These are phyloP conservation scores for Aramus guarauna DNA, from an alignment of 2,113 vertebrate genomes.

Conservation along the genomic window DNA sequence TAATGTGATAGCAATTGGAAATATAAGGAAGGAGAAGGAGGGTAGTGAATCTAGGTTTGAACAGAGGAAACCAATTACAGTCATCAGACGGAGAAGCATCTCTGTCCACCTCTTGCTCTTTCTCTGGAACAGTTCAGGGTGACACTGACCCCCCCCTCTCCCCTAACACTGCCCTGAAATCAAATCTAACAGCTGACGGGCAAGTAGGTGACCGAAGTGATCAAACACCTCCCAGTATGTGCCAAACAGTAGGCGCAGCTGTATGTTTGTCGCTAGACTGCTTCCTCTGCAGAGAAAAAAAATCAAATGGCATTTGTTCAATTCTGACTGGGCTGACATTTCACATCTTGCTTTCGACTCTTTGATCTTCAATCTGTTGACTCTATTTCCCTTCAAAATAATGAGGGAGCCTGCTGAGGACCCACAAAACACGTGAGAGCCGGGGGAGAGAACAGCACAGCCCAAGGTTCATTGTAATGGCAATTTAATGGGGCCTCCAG, in stretches of 20 bases:
- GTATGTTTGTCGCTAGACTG: background rate
- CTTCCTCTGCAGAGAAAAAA: constrained; percentile 2
- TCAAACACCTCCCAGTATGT: background rate
- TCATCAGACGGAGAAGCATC: background rate
- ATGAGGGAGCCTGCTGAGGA: background rate
- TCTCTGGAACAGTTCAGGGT: background rate
- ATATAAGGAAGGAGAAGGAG: background rate
- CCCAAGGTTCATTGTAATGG: background rate
- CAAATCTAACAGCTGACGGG: background rate
- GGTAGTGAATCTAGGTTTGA: background rate
- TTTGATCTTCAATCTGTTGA: constrained; percentile 8
- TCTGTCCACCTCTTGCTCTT: background rate
- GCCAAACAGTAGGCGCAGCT: constrained; percentile 1
- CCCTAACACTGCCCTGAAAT: background rate
- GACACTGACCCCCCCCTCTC: background rate
- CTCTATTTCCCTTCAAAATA: background rate
- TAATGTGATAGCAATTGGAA: background rate
- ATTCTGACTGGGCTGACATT: background rate
- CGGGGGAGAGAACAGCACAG: background rate
- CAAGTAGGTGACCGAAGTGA: background rate
- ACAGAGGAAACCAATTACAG: background rate
- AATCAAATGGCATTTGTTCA: constrained; percentile 17
- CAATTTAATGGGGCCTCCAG: constrained; percentile 41
- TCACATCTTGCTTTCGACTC: background rate
- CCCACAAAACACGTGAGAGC: background rate